Percentiles rank a stretch among this genome's conserved stretches.
These are phyloP conservation scores for Fundulus diaphanus DNA, from an alignment of 2,797 vertebrate genomes.

Conservation along the genomic window DNA sequence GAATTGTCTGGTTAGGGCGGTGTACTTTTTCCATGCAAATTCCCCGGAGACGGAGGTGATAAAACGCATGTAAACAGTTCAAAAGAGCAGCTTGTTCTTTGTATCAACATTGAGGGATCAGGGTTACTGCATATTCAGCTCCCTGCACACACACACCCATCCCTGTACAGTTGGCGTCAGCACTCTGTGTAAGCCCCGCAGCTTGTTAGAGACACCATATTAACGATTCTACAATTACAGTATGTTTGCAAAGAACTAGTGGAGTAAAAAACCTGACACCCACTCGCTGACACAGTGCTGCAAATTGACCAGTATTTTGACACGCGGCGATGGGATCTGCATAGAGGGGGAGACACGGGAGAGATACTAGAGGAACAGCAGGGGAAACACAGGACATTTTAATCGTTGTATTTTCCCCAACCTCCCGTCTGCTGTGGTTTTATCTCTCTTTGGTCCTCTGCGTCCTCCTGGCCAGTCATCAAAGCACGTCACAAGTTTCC, in stretches of 20 bases:
- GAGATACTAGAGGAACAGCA: constrained; percentile 33
- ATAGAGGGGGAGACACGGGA: constrained; percentile 23
- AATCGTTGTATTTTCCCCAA: constrained; percentile 7
- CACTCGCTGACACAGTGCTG: constrained; percentile 34
- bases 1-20: constrained; percentile 60
- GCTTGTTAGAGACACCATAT: constrained; percentile 58
- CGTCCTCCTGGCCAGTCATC: constrained; percentile 32
- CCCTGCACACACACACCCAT: constrained; percentile 43
- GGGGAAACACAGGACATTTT: constrained; percentile 6
- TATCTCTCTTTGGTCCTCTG: constrained; percentile 24
- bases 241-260: constrained; percentile 29
- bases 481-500: constrained; percentile 18
- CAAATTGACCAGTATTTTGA: constrained; percentile 60
- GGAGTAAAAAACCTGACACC: constrained; percentile 17
- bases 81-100: constrained; percentile 58
- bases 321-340: constrained; percentile 24
- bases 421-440: constrained; percentile 28
- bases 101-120: constrained; percentile 63
- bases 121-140: constrained; percentile 67
- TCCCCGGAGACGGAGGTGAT: constrained; percentile 59
- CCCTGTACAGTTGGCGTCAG: constrained; percentile 49
- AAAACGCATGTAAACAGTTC: constrained; percentile 62
- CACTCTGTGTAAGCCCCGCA: constrained; percentile 46
- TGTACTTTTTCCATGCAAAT: constrained; percentile 37
- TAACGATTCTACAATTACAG: constrained; percentile 52